phyloP scores from a whole-genome alignment of 2,888 invertebrate species.

The Tortrix viridana region DNA sequence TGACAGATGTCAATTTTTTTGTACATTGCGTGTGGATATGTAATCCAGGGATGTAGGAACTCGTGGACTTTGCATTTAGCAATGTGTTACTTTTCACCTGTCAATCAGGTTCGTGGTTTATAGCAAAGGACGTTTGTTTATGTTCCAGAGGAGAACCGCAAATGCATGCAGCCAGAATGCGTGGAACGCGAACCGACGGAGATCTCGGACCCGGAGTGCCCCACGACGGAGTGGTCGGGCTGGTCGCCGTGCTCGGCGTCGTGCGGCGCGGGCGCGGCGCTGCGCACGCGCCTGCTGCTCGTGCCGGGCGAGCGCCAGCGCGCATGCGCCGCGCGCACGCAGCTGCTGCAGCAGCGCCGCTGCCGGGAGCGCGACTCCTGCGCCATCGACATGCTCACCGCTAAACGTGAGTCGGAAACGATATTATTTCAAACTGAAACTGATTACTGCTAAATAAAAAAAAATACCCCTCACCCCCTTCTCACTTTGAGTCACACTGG shows the following conservation, averaged over 20 bases:
- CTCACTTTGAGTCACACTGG: too few relatives aligned
- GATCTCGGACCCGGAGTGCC: constrained; percentile 86
- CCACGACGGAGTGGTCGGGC: constrained; percentile 94
- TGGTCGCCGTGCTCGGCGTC: constrained; percentile 97
- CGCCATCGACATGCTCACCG: constrained; percentile 88
- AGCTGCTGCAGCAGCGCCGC: constrained; percentile 89
- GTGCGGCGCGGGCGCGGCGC: constrained; percentile 91
- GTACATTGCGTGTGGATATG: too few relatives aligned
- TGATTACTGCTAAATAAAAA: too few relatives aligned
- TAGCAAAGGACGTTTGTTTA: not conserved
- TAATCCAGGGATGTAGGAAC: too few relatives aligned
- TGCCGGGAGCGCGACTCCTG: constrained; percentile 89
- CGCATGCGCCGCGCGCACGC: constrained; percentile 87
- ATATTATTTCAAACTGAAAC: too few relatives aligned
- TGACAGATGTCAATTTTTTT: too few relatives aligned
- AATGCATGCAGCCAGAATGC: constrained; percentile 90
- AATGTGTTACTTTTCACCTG: not conserved
- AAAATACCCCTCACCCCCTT: too few relatives aligned
- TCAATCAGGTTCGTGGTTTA: too few relatives aligned
- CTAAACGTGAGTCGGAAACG: constrained; percentile 85
- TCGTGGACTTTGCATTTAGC: too few relatives aligned
- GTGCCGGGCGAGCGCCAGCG: constrained; percentile 87
- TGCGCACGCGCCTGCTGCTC: constrained; percentile 88
- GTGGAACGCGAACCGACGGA: constrained; percentile 76
- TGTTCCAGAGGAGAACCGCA: constrained; percentile 88